These are phyloP conservation scores for Notothenia rossii DNA, from an alignment of 2,113 vertebrate genomes.

Conservation along the genomic window DNA sequence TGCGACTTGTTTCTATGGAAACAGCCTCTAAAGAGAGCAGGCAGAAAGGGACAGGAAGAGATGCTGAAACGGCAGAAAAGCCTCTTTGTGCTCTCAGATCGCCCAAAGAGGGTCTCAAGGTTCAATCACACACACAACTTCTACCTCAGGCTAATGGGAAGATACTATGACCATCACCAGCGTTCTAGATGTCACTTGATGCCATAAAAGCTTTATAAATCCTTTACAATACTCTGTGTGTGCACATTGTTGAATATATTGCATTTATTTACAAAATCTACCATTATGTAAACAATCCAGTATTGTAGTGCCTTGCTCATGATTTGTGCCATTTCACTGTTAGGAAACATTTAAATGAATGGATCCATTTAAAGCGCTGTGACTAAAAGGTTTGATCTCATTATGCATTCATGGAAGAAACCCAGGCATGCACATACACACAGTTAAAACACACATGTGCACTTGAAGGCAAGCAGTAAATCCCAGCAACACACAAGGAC, in stretches of 20 bases:
- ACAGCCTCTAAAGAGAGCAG: constrained; percentile 60
- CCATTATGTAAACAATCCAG: not conserved
- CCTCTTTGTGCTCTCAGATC: constrained; percentile 62
- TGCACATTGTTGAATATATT: not conserved
- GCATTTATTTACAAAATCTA: not conserved
- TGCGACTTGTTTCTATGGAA: constrained; percentile 78
- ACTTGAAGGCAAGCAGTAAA: constrained; percentile 20
- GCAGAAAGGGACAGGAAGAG: constrained; percentile 56
- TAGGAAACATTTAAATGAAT: not conserved
- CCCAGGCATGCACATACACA: not conserved
- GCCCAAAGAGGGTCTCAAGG: constrained; percentile 17
- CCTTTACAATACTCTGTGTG: not conserved
- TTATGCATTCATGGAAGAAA: constrained; percentile 20
- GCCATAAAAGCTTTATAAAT: not conserved
- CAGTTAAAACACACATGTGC: not conserved
- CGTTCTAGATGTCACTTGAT: constrained; percentile 4
- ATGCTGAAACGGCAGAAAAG: constrained; percentile 73
- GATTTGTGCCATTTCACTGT: not conserved
- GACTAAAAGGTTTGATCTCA: constrained; percentile 5
- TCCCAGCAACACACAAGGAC: not conserved
- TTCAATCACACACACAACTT: constrained; percentile 24
- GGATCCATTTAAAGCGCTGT: not conserved
- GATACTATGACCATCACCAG: not conserved
- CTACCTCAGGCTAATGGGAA: constrained; percentile 10
- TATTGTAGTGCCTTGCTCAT: not conserved